Percentiles rank a stretch among this genome's conserved stretches.
Conservation (phyloP, 2,888 invertebrate species). For the Nomada lathburiana region DNA sequence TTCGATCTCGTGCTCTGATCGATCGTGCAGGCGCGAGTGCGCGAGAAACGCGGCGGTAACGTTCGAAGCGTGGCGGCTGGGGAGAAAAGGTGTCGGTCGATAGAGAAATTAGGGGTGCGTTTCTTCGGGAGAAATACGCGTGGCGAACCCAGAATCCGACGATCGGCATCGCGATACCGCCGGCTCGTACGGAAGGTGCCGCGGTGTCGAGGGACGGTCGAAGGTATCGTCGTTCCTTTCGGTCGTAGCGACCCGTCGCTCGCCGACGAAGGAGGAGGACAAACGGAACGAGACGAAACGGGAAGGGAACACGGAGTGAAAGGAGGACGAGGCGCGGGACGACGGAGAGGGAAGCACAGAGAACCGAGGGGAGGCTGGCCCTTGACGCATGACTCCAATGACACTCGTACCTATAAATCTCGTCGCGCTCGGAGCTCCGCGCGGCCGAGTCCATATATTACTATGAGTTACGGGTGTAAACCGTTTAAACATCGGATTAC, state of each 20-base stretch:
- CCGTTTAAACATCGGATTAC: constrained; percentile 84
- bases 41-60: constrained; percentile 45
- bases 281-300: too few species aligned
- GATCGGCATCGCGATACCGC: constrained; percentile 63
- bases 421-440: constrained; percentile 75
- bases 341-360: constrained; percentile 15
- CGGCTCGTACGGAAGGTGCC: constrained; percentile 36
- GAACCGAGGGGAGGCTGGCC: constrained; percentile 51
- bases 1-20: constrained; percentile 62
- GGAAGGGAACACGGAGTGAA: not conserved
- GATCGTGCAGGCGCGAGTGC: constrained; percentile 43
- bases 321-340: not conserved
- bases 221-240: constrained; percentile 42
- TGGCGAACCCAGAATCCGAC: constrained; percentile 19
- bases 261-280: constrained; percentile 1
- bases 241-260: not conserved
- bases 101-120: constrained; percentile 53
- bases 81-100: constrained; percentile 27
- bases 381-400: constrained; percentile 82
- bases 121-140: constrained; percentile 48
- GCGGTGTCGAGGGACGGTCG: constrained; percentile 30
- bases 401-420: constrained; percentile 83
- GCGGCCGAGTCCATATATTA: constrained; percentile 82
- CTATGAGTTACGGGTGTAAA: constrained; percentile 83
- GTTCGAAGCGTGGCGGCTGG: constrained; percentile 20